A percentile compares a stretch with the other conserved stretches of the same genome.
These are phyloP conservation scores for Danio rerio DNA, from an alignment of 2,113 vertebrate species.

Conservation along the genomic window GRCz12tu NC_133197.1:13761501-13762000, in stretches of 20 bases:
- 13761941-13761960: neutral
- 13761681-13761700: neutral
- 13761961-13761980: neutral
- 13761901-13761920: conserved; percentile 82
- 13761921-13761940: conserved; percentile 70
- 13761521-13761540: conserved; percentile 49
- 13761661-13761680: neutral
- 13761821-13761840: conserved; percentile 75
- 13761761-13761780: neutral
- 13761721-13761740: neutral
- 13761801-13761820: conserved; percentile 56
- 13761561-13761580: conserved; percentile 85
- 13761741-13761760: neutral
- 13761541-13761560: conserved; percentile 81
- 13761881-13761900: conserved; percentile 84
- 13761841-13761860: conserved; percentile 81
- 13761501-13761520: neutral
- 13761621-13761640: conserved; percentile 79
- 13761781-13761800: neutral
- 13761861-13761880: conserved; percentile 75
- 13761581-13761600: conserved; percentile 90
- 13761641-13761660: conserved; percentile 70
- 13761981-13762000: conserved; percentile 13
- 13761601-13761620: conserved; percentile 83
- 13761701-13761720: neutral